These are phyloP conservation scores for Coleophora flavipennella DNA, from an alignment of 2,888 invertebrate genomes.

Conservation along the genomic window DNA sequence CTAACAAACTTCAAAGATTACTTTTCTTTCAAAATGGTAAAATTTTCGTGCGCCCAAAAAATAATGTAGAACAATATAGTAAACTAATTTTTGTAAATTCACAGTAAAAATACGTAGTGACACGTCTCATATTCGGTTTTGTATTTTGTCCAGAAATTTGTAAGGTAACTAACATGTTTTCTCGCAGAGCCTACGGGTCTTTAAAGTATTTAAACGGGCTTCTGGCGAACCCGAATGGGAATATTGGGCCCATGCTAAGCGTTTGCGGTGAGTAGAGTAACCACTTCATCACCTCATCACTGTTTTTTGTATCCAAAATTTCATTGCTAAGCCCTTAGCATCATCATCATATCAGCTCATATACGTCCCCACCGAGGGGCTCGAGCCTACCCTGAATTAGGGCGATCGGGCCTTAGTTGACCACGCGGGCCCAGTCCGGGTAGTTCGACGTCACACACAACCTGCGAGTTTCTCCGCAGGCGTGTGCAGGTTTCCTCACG, in stretches of 20 bases:
- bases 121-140: slow-evolving; percentile 11
- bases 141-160: slow-evolving; percentile 6
- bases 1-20: slow-evolving; percentile 2
- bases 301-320: not conserved
- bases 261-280: slow-evolving; percentile 23
- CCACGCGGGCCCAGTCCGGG: too few species aligned
- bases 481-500: too few species aligned
- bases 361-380: too few species aligned
- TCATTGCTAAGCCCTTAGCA: too few species aligned
- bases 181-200: slow-evolving; percentile 27
- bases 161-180: slow-evolving; percentile 33
- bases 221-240: slow-evolving; percentile 21
- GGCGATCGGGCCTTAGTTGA: too few species aligned
- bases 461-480: too few species aligned
- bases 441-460: too few species aligned
- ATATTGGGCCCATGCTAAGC: slow-evolving; percentile 18
- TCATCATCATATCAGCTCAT: too few species aligned
- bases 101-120: slow-evolving; percentile 25
- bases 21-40: slow-evolving; percentile 15
- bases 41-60: slow-evolving; percentile 25
- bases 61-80: slow-evolving; percentile 33
- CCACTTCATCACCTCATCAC: not conserved
- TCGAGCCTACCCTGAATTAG: too few species aligned
- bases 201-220: slow-evolving; percentile 28
- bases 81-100: slow-evolving; percentile 15